These are phyloP conservation scores for Salarias fasciatus DNA, from an alignment of 2,797 vertebrate species.

Conservation along the genomic window DNA sequence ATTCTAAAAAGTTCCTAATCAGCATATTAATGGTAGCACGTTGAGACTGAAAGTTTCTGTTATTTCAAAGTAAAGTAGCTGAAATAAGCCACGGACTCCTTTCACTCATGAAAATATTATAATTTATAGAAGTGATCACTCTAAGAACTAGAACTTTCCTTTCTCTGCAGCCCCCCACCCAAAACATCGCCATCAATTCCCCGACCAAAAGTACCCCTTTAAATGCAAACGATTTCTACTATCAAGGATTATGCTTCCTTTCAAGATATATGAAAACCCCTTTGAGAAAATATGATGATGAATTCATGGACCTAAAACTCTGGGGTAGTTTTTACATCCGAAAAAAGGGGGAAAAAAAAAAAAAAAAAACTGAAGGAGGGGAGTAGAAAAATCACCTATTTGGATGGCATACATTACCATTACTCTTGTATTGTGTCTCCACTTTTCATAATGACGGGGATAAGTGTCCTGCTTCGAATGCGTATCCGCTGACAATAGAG, in stretches of 20 bases:
- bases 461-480: conserved; percentile 86
- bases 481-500: conserved; percentile 85
- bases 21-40: conserved; percentile 79
- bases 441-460: conserved; percentile 89
- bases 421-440: conserved; percentile 86
- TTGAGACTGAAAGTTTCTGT: conserved; percentile 71
- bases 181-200: conserved; percentile 75
- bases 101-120: conserved; percentile 77
- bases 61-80: conserved; percentile 68
- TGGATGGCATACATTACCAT: conserved; percentile 86
- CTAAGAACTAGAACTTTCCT: conserved; percentile 75
- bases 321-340: conserved; percentile 79
- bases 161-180: conserved; percentile 45
- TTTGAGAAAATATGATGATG: conserved; percentile 85
- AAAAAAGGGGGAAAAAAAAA: background rate
- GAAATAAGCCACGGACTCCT: conserved; percentile 77
- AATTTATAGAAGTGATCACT: conserved; percentile 82
- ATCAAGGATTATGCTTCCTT: conserved; percentile 85
- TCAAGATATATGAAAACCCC: conserved; percentile 77
- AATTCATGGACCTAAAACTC: conserved; percentile 82
- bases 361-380: conserved; percentile 58
- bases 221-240: conserved; percentile 86
- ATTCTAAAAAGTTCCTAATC: conserved; percentile 80
- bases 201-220: conserved; percentile 79
- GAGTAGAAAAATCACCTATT: conserved; percentile 85